Evolutionary conservation across 2,113 vertebrate genomes (phyloP).

Genomic region (Cynopterus brachyotis): DNA sequence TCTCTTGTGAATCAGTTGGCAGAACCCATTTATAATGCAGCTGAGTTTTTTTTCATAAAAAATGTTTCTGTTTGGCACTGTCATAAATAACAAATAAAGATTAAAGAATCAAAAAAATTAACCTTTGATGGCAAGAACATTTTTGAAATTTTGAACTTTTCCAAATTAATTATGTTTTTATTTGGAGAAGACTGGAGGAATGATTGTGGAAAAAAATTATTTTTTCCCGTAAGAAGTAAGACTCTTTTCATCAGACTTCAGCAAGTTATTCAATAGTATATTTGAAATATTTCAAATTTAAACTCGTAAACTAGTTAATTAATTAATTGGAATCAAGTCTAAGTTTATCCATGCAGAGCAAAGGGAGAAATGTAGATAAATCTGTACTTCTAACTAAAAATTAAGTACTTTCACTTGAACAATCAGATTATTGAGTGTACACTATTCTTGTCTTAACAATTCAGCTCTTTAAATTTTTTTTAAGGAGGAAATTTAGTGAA

Average conservation of each 20-base stretch:
- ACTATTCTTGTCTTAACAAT: not conserved
- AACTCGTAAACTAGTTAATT: not conserved
- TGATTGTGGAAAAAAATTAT: not conserved
- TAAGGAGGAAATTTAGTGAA: not conserved
- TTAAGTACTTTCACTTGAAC: not conserved
- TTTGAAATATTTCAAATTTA: constrained; percentile 5
- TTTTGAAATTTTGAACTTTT: constrained; percentile 59
- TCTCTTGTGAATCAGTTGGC: constrained; percentile 72
- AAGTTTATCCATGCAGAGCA: not conserved
- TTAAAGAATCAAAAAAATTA: constrained; percentile 37
- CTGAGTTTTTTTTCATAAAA: constrained; percentile 46
- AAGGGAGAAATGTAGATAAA: not conserved
- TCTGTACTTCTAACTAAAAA: not conserved
- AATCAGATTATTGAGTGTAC: not conserved
- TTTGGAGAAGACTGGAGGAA: constrained; percentile 32
- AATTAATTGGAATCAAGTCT: not conserved
- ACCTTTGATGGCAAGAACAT: constrained; percentile 4
- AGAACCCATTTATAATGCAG: constrained; percentile 74
- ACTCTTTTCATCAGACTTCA: not conserved
- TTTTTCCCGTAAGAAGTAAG: not conserved
- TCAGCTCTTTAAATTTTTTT: not conserved
- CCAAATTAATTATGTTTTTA: constrained; percentile 55
- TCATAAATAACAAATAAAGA: constrained; percentile 29
- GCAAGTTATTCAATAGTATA: not conserved
- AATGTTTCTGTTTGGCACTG: not conserved